Conservation (phyloP, 2,797 vertebrate genomes). For the Pogoniulus pusillus region DNA sequence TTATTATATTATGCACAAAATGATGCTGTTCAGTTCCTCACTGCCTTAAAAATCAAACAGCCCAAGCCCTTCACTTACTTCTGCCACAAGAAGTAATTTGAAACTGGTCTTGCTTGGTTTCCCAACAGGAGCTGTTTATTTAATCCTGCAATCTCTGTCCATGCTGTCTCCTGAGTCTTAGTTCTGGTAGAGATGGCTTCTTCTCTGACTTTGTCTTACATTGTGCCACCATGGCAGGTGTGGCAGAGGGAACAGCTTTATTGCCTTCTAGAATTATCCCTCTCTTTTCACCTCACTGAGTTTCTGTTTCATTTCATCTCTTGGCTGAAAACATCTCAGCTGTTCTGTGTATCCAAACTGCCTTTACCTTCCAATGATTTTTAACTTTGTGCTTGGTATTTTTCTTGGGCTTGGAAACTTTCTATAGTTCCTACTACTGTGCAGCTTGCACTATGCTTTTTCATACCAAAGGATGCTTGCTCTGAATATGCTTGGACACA, state of each 20-base stretch:
- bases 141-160: background rate
- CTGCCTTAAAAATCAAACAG: background rate
- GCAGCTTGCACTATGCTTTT: background rate
- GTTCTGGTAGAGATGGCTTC: background rate
- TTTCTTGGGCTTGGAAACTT: background rate
- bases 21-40: background rate
- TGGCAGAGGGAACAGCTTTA: background rate
- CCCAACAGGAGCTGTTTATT: slow-evolving; percentile 3
- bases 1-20: background rate
- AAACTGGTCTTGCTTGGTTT: background rate
- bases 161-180: background rate
- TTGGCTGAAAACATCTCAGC: background rate
- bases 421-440: background rate
- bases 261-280: slow-evolving; percentile 34
- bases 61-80: background rate
- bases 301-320: background rate
- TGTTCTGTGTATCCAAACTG: background rate
- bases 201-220: background rate
- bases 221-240: background rate
- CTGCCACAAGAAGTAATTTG: background rate
- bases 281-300: background rate
- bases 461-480: background rate
- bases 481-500: background rate
- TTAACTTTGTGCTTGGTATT: background rate
- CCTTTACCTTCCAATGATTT: background rate